A percentile compares a stretch with the other conserved stretches of the same genome.
phyloP scores from a whole-genome alignment of 2,888 invertebrate species.

The Timema podura region DNA sequence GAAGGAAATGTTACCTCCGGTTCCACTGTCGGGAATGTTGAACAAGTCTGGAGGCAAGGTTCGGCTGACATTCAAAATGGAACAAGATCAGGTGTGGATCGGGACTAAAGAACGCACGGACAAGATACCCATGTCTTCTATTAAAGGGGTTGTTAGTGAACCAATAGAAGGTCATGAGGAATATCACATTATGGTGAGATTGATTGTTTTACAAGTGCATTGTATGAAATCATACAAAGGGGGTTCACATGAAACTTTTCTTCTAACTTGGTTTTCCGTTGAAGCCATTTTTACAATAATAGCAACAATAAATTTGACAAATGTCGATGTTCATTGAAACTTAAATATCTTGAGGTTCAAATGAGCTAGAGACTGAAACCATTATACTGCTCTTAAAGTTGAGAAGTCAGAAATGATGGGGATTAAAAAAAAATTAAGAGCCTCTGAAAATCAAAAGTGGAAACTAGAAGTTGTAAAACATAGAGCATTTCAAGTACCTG shows the following conservation, averaged over 20 bases:
- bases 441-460: too few species aligned
- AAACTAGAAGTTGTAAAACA: too few species aligned
- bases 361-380: too few species aligned
- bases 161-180: slow-evolving; percentile 84
- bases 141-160: slow-evolving; percentile 75
- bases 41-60: slow-evolving; percentile 88
- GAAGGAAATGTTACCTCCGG: slow-evolving; percentile 74
- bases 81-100: slow-evolving; percentile 85
- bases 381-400: too few species aligned
- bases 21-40: slow-evolving; percentile 83
- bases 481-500: too few species aligned
- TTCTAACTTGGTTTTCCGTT: neutral
- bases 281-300: neutral
- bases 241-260: neutral
- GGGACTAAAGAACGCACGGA: slow-evolving; percentile 91
- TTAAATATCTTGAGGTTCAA: too few species aligned
- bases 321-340: too few species aligned
- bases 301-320: neutral
- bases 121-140: slow-evolving; percentile 85
- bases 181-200: slow-evolving; percentile 82
- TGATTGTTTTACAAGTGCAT: neutral
- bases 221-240: too few species aligned
- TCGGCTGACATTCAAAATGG: slow-evolving; percentile 85
- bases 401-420: too few species aligned
- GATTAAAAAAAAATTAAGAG: too few species aligned